A percentile compares a stretch with the other conserved stretches of the same genome.
Evolutionary conservation across 1,140 invertebrate species (phyloP).

Genomic region (Rhyacophila brunnea): DNA sequence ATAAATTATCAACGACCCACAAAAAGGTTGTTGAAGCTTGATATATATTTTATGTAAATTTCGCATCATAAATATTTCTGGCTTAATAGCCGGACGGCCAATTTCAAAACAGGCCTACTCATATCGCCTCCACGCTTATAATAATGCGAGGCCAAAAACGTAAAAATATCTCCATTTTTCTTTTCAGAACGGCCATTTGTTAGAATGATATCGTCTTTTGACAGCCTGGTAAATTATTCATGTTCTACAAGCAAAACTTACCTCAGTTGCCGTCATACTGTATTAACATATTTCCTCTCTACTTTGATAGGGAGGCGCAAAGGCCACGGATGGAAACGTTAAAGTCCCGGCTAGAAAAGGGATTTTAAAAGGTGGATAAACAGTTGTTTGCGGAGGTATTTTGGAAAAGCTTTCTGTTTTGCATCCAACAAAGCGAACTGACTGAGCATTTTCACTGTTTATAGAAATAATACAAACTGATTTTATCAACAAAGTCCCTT

Average conservation of each 20-base stretch:
- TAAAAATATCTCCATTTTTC: constrained; percentile 7
- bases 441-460: too few species aligned
- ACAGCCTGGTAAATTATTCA: constrained; percentile 26
- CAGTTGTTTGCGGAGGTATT: neutral
- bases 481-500: too few species aligned
- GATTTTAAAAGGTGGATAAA: neutral
- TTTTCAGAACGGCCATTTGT: constrained; percentile 18
- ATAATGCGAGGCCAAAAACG: neutral
- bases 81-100: too few species aligned
- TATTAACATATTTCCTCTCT: constrained; percentile 19
- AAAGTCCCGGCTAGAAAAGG: neutral
- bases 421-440: too few species aligned
- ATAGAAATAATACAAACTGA: too few species aligned
- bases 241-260: constrained; percentile 18
- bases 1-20: too few species aligned
- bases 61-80: too few species aligned
- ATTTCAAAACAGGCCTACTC: too few species aligned
- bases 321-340: neutral
- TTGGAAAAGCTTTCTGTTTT: too few species aligned
- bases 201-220: constrained; percentile 28
- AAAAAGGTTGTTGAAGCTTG: too few species aligned
- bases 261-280: constrained; percentile 13
- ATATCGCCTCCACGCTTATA: too few species aligned
- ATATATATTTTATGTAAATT: too few species aligned
- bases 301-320: constrained; percentile 4